phyloP scores from a whole-genome alignment of 2,888 invertebrate species.

The Trichogramma dendrolimi region DNA sequence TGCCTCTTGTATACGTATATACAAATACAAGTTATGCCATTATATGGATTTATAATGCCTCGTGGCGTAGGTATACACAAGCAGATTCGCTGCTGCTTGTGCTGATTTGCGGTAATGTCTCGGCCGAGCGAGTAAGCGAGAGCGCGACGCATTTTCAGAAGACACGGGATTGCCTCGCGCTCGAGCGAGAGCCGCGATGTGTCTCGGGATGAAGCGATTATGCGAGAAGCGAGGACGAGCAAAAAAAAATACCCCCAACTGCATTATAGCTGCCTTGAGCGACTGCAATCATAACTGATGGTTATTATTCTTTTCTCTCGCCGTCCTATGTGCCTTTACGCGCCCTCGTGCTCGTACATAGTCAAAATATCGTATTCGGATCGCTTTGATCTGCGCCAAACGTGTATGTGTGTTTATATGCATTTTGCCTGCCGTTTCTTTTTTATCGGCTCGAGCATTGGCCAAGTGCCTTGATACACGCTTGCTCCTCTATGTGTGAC shows the following conservation, averaged over 20 bases:
- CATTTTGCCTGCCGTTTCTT: too few relatives aligned
- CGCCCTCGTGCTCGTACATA: background rate
- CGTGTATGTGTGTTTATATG: too few relatives aligned
- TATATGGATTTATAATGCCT: slow-evolving; percentile 20
- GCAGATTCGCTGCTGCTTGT: background rate
- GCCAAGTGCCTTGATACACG: too few relatives aligned
- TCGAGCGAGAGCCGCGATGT: slow-evolving; percentile 1
- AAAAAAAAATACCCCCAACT: background rate
- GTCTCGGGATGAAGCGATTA: slow-evolving; percentile 27
- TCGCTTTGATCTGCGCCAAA: too few relatives aligned
- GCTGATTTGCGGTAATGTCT: slow-evolving; percentile 22
- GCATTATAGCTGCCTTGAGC: too few relatives aligned
- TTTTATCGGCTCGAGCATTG: too few relatives aligned
- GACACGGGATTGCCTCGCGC: background rate
- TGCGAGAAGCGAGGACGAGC: slow-evolving; percentile 10
- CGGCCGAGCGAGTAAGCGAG: background rate
- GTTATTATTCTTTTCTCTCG: too few relatives aligned
- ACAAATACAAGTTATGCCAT: slow-evolving; percentile 14
- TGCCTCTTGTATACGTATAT: too few relatives aligned
- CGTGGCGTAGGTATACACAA: too few relatives aligned
- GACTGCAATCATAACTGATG: too few relatives aligned
- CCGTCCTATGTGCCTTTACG: too few relatives aligned
- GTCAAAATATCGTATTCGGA: slow-evolving; percentile 5
- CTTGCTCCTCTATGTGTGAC: too few relatives aligned
- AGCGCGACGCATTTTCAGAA: background rate